Percentiles rank a stretch among this genome's conserved stretches.
phyloP scores from a whole-genome alignment of 1,140 invertebrate genomes.

The Laodelphax striatellus region DNA sequence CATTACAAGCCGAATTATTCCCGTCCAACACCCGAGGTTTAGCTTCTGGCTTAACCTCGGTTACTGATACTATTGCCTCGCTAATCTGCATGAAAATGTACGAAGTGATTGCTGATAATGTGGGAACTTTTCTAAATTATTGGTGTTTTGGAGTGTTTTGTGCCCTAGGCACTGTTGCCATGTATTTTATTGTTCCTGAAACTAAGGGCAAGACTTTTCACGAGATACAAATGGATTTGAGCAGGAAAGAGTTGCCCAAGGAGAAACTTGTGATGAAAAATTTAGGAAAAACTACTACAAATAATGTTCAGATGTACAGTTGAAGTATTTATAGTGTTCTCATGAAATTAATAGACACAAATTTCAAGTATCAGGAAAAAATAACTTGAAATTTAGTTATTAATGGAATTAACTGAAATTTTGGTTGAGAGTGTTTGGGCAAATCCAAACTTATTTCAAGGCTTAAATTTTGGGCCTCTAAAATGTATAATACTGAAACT shows the following conservation, averaged over 20 bases:
- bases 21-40: conserved; percentile 34
- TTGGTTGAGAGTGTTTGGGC: too few species aligned
- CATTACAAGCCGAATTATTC: conserved; percentile 30
- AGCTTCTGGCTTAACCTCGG: conserved; percentile 19
- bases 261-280: too few species aligned
- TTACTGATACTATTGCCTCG: conserved; percentile 4
- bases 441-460: too few species aligned
- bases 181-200: conserved; percentile 71
- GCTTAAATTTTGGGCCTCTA: too few species aligned
- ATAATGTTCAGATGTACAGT: too few species aligned
- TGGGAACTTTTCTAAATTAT: conserved; percentile 55
- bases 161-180: conserved; percentile 53
- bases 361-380: too few species aligned
- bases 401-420: too few species aligned
- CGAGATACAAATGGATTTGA: conserved; percentile 59
- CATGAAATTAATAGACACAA: too few species aligned
- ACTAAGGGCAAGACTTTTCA: conserved; percentile 80
- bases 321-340: too few species aligned
- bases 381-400: too few species aligned
- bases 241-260: conserved; percentile 5
- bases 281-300: too few species aligned
- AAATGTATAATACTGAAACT: too few species aligned
- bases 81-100: conserved; percentile 45
- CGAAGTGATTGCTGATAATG: conserved; percentile 38
- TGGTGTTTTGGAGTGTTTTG: conserved; percentile 66